Percentiles rank a stretch among this genome's conserved stretches.
Evolutionary conservation across 2,888 invertebrate genomes (phyloP).

Genomic region (Machimus rusticus): DNA sequence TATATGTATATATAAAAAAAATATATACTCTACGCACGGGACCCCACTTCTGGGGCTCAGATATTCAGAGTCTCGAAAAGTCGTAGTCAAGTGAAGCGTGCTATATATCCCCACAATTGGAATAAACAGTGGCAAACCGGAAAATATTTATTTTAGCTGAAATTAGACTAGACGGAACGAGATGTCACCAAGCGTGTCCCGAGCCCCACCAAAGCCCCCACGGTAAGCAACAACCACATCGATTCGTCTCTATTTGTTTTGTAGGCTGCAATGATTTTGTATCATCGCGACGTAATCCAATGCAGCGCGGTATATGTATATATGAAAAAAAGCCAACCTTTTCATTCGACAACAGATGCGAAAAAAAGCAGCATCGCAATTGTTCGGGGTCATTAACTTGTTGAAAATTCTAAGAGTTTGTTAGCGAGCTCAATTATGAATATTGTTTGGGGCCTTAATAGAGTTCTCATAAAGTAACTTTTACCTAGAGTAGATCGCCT

Average conservation of each 20-base stretch:
- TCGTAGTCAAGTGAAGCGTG: background rate
- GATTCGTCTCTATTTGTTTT: background rate
- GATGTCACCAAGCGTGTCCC: background rate
- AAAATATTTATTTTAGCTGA: conserved; percentile 27
- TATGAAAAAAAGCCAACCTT: background rate
- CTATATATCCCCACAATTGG: background rate
- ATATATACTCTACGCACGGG: background rate
- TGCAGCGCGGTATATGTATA: background rate
- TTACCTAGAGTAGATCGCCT: background rate
- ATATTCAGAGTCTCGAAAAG: background rate
- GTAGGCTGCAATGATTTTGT: background rate
- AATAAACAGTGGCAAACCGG: background rate
- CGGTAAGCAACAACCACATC: background rate
- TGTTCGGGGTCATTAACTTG: background rate
- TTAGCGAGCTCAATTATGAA: background rate
- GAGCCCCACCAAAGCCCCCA: background rate
- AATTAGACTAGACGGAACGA: conserved; percentile 15
- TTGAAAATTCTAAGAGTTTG: background rate
- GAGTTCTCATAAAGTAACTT: background rate
- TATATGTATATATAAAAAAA: background rate
- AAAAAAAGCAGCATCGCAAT: background rate
- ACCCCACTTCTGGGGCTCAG: background rate
- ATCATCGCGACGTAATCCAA: background rate
- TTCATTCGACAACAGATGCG: background rate
- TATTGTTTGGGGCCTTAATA: background rate